Conservation (phyloP, 2,888 invertebrate species). For the Gastracanthus pulcherrimus region DNA sequence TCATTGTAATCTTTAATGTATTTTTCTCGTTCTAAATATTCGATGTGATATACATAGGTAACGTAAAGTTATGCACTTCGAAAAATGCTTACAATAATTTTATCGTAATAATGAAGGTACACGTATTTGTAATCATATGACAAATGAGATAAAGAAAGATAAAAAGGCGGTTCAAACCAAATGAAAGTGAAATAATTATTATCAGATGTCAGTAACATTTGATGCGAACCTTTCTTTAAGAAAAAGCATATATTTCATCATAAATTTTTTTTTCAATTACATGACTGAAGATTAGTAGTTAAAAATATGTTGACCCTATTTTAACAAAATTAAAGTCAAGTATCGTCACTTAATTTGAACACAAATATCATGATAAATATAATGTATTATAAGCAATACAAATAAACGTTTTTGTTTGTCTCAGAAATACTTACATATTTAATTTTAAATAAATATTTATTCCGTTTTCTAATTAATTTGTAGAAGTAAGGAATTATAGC, state of each 20-base stretch:
- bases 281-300: no score
- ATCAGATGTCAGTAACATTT: slow-evolving; percentile 19
- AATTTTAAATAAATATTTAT: not conserved
- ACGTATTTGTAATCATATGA: slow-evolving; percentile 26
- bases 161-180: slow-evolving; percentile 14
- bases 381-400: no score
- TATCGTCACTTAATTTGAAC: no score
- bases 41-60: not conserved
- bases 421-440: no score
- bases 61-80: no score
- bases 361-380: no score
- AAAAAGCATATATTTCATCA: not conserved
- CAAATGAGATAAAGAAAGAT: slow-evolving; percentile 29
- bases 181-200: slow-evolving; percentile 5
- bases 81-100: slow-evolving; percentile 25
- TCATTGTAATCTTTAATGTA: no score
- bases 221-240: not conserved
- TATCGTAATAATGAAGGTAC: slow-evolving; percentile 29
- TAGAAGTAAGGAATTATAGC: not conserved
- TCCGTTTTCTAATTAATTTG: not conserved
- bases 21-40: not conserved
- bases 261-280: no score
- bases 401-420: no score
- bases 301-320: no score
- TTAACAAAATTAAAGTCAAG: no score